Conservation (phyloP, 92 coral and sea anemone genomes). For the Zoanthus sociatus region DNA sequence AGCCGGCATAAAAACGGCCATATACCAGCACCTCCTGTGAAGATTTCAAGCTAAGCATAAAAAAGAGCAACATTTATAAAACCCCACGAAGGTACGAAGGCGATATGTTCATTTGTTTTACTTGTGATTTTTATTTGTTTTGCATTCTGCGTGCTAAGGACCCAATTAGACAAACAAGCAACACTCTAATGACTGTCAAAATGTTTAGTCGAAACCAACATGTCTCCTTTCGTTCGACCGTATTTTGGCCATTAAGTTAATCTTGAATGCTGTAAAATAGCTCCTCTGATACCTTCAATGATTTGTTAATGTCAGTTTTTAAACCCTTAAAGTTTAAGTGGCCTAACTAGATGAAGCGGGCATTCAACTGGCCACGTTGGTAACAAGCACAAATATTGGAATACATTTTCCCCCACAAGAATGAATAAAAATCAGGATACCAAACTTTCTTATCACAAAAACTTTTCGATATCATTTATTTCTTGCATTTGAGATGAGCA, state of each 20-base stretch:
- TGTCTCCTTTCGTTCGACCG: background rate
- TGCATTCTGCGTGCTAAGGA: conserved; percentile 13
- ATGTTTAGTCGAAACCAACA: background rate
- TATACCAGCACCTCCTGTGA: background rate
- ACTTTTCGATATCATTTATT: too few species aligned
- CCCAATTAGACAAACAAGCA: conserved; percentile 37
- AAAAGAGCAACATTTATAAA: background rate
- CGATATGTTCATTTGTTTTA: conserved; percentile 17
- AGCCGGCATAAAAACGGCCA: background rate
- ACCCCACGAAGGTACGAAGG: background rate
- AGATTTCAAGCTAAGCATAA: background rate
- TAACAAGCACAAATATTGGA: background rate
- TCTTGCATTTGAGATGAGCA: too few species aligned
- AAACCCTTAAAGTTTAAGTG: background rate
- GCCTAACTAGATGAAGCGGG: background rate
- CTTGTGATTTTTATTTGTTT: conserved; percentile 18
- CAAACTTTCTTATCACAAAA: background rate
- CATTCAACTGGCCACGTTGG: background rate
- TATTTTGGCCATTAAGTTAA: background rate
- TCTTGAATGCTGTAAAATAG: conserved; percentile 5
- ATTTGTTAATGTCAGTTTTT: background rate
- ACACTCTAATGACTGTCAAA: background rate
- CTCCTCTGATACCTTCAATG: background rate
- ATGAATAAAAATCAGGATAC: background rate
- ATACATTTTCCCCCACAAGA: background rate